Conservation (phyloP, 1,140 invertebrate genomes). For the Pogonomyrmex californicus region DNA sequence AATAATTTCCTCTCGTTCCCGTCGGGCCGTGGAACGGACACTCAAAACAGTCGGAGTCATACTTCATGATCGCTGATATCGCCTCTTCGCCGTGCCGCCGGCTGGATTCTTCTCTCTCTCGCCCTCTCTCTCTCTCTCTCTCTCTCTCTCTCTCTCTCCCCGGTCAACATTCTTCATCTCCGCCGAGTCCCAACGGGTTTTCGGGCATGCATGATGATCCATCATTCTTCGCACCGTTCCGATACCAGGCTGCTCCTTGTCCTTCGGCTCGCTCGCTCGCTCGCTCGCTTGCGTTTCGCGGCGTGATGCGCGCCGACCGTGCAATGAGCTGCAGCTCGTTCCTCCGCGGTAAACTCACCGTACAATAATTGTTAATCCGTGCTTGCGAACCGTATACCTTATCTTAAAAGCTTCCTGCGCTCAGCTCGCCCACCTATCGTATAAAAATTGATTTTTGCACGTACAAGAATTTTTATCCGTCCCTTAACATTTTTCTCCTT, state of each 20-base stretch:
- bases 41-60: conserved; percentile 22
- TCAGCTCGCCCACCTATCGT: not conserved
- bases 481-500: too few species aligned
- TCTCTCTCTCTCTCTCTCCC: too few species aligned
- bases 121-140: conserved; percentile 44
- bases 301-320: conserved; percentile 23
- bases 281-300: conserved; percentile 61
- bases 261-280: conserved; percentile 56
- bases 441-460: not conserved
- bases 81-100: conserved; percentile 29
- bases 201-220: conserved; percentile 76
- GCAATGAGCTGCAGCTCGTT: not conserved
- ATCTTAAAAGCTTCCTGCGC: not conserved
- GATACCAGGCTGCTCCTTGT: conserved; percentile 65
- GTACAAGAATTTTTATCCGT: not conserved
- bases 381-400: not conserved
- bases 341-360: not conserved
- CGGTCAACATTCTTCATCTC: conserved; percentile 76
- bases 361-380: conserved; percentile 13
- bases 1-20: conserved; percentile 66
- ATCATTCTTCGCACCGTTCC: conserved; percentile 77
- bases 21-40: conserved; percentile 41
- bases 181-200: conserved; percentile 73
- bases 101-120: conserved; percentile 56
- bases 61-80: conserved; percentile 69